These are phyloP conservation scores for Dasypolia templi DNA, from an alignment of 2,888 invertebrate species.

Conservation along the genomic window DNA sequence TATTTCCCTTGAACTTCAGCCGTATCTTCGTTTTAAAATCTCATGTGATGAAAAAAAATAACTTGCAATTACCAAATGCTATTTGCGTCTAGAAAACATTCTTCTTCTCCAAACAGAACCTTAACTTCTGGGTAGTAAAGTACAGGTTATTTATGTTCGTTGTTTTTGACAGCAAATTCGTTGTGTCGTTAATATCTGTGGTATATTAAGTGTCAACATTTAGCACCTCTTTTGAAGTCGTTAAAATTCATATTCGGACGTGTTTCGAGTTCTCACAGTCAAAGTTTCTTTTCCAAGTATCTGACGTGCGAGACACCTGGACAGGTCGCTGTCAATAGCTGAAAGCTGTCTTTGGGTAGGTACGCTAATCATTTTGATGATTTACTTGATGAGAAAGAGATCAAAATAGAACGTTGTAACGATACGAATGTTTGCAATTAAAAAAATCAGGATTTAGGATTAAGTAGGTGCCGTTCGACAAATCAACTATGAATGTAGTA, in stretches of 20 bases:
- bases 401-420: background rate
- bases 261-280: conserved; percentile 67
- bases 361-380: conserved; percentile 27
- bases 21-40: conserved; percentile 66
- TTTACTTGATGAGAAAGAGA: background rate
- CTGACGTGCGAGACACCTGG: conserved; percentile 56
- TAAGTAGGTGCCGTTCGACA: background rate
- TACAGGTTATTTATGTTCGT: background rate
- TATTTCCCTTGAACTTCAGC: conserved; percentile 67
- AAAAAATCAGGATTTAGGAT: background rate
- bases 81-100: conserved; percentile 28
- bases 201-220: conserved; percentile 71
- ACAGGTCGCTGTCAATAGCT: conserved; percentile 51
- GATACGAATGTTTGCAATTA: background rate
- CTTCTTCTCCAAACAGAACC: conserved; percentile 16
- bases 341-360: background rate
- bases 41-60: conserved; percentile 68
- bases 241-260: conserved; percentile 69
- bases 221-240: conserved; percentile 71
- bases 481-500: no score
- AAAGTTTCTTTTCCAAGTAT: conserved; percentile 63
- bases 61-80: conserved; percentile 51
- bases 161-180: conserved; percentile 7
- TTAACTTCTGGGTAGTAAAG: conserved; percentile 29
- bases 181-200: conserved; percentile 55